phyloP scores from a whole-genome alignment of 1,140 invertebrate species.

The Mercenaria mercenaria region DNA sequence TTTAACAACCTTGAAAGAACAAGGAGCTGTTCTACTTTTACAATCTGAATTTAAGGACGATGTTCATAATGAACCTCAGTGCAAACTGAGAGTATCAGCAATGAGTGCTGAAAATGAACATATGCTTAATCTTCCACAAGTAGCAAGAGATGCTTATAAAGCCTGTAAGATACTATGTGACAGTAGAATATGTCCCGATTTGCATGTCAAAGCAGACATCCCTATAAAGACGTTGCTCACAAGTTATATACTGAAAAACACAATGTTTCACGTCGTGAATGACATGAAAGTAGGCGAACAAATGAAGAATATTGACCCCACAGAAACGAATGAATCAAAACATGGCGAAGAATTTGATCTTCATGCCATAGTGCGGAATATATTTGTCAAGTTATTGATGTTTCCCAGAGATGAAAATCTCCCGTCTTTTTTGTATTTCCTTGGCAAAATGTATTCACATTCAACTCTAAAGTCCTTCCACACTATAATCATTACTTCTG shows the following conservation, averaged over 20 bases:
- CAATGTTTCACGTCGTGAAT: conserved; percentile 5
- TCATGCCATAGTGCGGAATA: not conserved
- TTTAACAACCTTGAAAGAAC: not conserved
- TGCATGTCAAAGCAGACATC: not conserved
- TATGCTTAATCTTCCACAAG: conserved; percentile 10
- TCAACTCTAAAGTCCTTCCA: not conserved
- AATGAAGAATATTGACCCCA: not conserved
- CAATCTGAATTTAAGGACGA: not conserved
- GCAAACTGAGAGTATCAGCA: not conserved
- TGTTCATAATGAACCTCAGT: not conserved
- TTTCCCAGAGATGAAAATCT: not conserved
- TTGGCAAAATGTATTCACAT: conserved; percentile 29
- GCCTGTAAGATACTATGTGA: not conserved
- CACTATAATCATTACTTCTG: conserved; percentile 9
- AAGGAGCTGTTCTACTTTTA: conserved; percentile 2
- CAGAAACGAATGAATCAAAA: not conserved
- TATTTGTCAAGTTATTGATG: not conserved
- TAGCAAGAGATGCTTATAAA: conserved; percentile 40
- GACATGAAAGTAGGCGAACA: not conserved
- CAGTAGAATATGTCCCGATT: not conserved
- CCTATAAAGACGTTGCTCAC: conserved; percentile 1
- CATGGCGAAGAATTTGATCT: not conserved
- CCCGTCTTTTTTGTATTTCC: conserved; percentile 10
- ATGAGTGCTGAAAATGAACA: conserved; percentile 30
- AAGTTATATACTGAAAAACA: conserved; percentile 32